Conservation (phyloP, 2,888 invertebrate genomes). For the Arge pagana region DNA sequence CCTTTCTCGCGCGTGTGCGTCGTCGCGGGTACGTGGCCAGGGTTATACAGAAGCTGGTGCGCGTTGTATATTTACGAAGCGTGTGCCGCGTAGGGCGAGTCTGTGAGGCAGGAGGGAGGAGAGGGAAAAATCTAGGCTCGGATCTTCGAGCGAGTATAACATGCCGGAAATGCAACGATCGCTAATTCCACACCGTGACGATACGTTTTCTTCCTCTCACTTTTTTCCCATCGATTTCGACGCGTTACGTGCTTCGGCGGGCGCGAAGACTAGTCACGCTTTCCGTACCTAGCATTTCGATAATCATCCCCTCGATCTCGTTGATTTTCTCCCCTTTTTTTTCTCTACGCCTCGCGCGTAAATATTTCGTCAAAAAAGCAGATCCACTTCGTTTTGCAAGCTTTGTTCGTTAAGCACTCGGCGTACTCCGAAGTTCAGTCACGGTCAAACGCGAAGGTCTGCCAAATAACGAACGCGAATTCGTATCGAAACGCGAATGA, state of each 20-base stretch:
- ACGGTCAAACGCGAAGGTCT: too few species aligned
- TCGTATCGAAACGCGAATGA: too few species aligned
- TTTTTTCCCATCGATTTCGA: constrained; percentile 13
- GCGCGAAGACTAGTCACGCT: neutral
- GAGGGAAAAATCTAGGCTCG: neutral
- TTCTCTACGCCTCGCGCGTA: too few species aligned
- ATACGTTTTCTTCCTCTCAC: constrained; percentile 26
- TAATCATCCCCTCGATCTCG: too few species aligned
- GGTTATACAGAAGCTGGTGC: neutral
- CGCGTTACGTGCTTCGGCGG: constrained; percentile 4
- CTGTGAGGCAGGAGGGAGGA: neutral
- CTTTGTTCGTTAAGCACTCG: too few species aligned
- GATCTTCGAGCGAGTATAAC: constrained; percentile 4
- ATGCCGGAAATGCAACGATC: constrained; percentile 14
- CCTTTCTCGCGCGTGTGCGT: neutral
- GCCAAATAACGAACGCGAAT: too few species aligned
- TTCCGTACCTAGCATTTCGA: too few species aligned
- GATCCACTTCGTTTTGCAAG: too few species aligned
- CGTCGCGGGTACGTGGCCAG: too few species aligned
- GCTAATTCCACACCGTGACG: constrained; percentile 12
- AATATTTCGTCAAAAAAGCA: too few species aligned
- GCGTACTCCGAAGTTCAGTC: too few species aligned
- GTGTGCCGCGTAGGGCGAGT: neutral
- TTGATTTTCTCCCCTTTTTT: too few species aligned
- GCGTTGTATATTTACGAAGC: constrained; percentile 3